Evolutionary conservation across 2,888 invertebrate species (phyloP).

Genomic region (Lacanobia wlatinum): DNA sequence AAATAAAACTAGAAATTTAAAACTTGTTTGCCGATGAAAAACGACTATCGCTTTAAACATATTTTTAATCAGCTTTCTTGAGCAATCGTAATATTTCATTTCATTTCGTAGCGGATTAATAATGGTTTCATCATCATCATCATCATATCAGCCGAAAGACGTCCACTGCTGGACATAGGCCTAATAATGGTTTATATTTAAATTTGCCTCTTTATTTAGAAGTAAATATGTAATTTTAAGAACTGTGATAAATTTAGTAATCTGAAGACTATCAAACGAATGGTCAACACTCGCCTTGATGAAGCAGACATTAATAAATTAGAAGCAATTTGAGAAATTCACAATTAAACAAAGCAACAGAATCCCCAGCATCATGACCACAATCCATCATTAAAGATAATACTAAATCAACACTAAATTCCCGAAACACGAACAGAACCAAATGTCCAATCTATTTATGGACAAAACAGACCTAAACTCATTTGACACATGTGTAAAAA

Average conservation of each 20-base stretch:
- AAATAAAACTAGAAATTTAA: conserved; percentile 14
- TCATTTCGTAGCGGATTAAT: no score
- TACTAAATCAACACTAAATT: conserved; percentile 4
- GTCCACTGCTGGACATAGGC: no score
- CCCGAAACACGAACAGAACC: conserved; percentile 23
- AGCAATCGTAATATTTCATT: neutral
- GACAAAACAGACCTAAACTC: conserved; percentile 48
- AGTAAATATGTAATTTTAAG: neutral
- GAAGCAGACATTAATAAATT: neutral
- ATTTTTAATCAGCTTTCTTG: neutral
- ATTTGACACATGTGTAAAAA: conserved; percentile 65
- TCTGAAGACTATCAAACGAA: neutral
- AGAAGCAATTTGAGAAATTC: neutral
- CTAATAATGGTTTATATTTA: neutral
- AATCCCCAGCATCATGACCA: neutral
- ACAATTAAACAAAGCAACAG: conserved; percentile 9
- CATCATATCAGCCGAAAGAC: no score
- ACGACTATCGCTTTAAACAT: neutral
- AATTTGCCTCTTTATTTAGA: neutral
- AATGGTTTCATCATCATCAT: no score
- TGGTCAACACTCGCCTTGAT: neutral
- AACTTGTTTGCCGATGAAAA: conserved; percentile 15
- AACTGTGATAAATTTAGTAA: conserved; percentile 5
- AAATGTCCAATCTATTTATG: conserved; percentile 48
- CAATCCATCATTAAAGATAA: conserved; percentile 11